Evolutionary conservation across 2,113 vertebrate genomes (phyloP), one percentile per base, ranked within the genome.

Genomic region (Pygathrix nemaeus): DNA sequence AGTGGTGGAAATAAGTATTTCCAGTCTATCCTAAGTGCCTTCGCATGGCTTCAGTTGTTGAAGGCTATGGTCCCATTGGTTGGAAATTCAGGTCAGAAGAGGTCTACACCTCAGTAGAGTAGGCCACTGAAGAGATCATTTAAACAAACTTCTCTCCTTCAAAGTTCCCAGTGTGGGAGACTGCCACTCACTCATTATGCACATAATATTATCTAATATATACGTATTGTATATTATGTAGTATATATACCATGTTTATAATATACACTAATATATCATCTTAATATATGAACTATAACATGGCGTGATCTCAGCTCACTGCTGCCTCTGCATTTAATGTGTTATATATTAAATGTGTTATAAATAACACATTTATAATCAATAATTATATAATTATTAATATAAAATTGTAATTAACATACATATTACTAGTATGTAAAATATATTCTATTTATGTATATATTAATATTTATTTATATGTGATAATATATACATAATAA

Each of bases 41-140:
- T 40, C 80, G 55, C 48, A 13, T 72, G 1, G 21, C 45, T 86
- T 16, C 14, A 25, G 17, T 70, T 75, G 4, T 40, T 40, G 88
- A 90, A 87, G 76, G 38, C 32, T 64, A 14, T 88, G 4, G 66
- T 93, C 50, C 13, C 17, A 45, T 23, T 50, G 55, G 13, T 43
- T 90, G 59, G 27, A 84, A 83, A 92, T 96, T 84, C 17, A 43
- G 43, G 17, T 90, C 43, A 80, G 35, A 91, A 94, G 70, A 95
- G 50, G 17, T 73, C 17, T 90, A 27, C 0, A 35, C 23, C 8
- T 90, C 55, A 55, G 6, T 59, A 38, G 89, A 57, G 10, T 17
- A 40, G 35, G 68, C 10, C 45, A 50, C 18, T 66, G 18, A 66
- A 81, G 35, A 80, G 30, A 40, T 92, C 50, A 87, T 40, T 82